These are phyloP conservation scores for Amphipyra berbera DNA, from an alignment of 2,888 invertebrate species.

Conservation along the genomic window DNA sequence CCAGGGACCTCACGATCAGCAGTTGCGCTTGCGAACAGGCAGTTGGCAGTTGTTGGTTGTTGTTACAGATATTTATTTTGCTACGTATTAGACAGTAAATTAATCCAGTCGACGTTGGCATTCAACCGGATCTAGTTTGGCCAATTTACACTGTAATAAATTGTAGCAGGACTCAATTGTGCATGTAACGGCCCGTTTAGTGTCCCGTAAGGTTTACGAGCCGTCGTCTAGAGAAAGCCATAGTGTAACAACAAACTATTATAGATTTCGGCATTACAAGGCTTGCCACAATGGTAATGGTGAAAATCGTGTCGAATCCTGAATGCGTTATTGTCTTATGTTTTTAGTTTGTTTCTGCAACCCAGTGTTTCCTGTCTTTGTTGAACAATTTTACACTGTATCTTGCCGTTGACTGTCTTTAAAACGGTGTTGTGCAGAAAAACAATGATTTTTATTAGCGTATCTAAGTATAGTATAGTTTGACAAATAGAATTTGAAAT, in stretches of 20 bases:
- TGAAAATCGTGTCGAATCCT: slow-evolving; percentile 85
- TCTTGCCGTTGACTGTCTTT: slow-evolving; percentile 40
- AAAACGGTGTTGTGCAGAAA: slow-evolving; percentile 14
- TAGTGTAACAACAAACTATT: slow-evolving; percentile 26
- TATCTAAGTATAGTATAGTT: too few species aligned
- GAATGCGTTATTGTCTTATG: slow-evolving; percentile 80
- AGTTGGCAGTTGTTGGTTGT: too few species aligned
- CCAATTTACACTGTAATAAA: slow-evolving; percentile 20
- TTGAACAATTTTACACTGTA: slow-evolving; percentile 51
- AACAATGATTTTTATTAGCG: neutral
- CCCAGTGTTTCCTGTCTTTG: slow-evolving; percentile 74
- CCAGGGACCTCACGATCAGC: too few species aligned
- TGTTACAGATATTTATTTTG: too few species aligned
- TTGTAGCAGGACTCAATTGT: slow-evolving; percentile 36
- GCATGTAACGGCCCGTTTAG: slow-evolving; percentile 25
- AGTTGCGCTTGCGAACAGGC: too few species aligned
- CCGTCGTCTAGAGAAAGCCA: slow-evolving; percentile 45
- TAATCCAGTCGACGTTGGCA: neutral
- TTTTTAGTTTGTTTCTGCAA: slow-evolving; percentile 65
- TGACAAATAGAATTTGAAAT: too few species aligned
- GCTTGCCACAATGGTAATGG: slow-evolving; percentile 70
- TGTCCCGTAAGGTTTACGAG: slow-evolving; percentile 30
- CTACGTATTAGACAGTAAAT: too few species aligned
- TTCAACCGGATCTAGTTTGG: slow-evolving; percentile 4
- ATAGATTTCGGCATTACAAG: slow-evolving; percentile 52